Conservation (phyloP, 92 coral and sea anemone species). For the Montipora capitata region DNA sequence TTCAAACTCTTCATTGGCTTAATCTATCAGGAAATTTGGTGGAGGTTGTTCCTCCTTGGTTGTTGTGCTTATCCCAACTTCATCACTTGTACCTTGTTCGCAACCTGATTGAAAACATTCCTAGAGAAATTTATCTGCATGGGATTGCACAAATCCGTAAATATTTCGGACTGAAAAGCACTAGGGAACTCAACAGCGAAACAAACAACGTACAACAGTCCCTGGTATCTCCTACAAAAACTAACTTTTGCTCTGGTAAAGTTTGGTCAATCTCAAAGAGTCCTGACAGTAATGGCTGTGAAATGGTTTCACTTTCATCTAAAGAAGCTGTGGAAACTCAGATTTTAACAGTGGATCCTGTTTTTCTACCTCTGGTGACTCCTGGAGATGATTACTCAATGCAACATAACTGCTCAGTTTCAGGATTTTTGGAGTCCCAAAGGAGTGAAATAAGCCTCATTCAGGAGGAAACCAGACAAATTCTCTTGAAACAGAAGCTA, state of each 20-base stretch:
- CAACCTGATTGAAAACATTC: constrained; percentile 84
- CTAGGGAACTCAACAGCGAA: not conserved
- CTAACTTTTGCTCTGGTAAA: not conserved
- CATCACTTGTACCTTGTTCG: constrained; percentile 64
- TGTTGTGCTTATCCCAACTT: constrained; percentile 70
- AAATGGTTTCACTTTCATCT: not conserved
- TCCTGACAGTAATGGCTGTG: not conserved
- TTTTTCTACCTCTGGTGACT: not conserved
- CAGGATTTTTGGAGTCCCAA: constrained; percentile 71
- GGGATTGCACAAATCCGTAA: constrained; percentile 63
- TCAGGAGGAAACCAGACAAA: constrained; percentile 68
- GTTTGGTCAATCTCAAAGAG: not conserved
- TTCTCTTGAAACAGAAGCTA: constrained; percentile 70
- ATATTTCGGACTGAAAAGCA: constrained; percentile 55
- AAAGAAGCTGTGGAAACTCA: not conserved
- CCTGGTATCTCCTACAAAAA: constrained; percentile 38
- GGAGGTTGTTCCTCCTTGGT: constrained; percentile 67
- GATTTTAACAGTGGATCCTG: not conserved
- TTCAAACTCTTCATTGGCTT: constrained; percentile 77
- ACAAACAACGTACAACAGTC: not conserved
- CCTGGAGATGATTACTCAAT: constrained; percentile 7
- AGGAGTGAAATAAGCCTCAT: constrained; percentile 71
- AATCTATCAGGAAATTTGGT: constrained; percentile 86
- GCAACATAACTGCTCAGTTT: constrained; percentile 41
- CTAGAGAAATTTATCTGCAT: constrained; percentile 74